Percentiles rank a stretch among this genome's conserved stretches.
Conservation (phyloP, 2,797 vertebrate genomes). For the Momotus momota region DNA sequence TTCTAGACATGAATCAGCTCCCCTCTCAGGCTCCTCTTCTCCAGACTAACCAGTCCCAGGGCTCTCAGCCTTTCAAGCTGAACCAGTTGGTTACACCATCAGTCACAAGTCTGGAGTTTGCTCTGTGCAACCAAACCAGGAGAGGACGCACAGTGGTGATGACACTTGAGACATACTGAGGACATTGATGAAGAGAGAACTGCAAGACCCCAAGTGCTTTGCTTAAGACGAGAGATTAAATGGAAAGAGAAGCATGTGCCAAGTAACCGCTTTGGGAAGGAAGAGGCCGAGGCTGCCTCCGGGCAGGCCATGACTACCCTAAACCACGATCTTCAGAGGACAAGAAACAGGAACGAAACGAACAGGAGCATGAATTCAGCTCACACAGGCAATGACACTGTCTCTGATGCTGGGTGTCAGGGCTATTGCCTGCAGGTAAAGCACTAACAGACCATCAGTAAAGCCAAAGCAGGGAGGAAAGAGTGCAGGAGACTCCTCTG, state of each 20-base stretch:
- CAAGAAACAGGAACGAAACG: not conserved
- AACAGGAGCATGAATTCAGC: not conserved
- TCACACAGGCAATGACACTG: rapidly evolving
- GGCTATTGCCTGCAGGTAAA: not conserved
- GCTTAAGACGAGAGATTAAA: not conserved
- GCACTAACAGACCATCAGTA: not conserved
- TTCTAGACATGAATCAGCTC: too few species aligned
- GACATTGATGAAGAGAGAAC: not conserved
- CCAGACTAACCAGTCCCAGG: too few species aligned
- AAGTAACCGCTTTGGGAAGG: not conserved
- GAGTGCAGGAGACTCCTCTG: not conserved
- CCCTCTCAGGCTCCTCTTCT: too few species aligned
- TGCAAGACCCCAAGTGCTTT: not conserved
- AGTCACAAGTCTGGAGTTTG: not conserved
- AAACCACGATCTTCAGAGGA: not conserved
- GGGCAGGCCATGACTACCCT: not conserved
- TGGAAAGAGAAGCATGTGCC: not conserved
- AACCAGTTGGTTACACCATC: not conserved
- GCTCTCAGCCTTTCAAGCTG: not conserved
- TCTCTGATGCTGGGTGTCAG: rapidly evolving
- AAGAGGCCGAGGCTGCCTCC: not conserved
- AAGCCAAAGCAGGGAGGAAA: not conserved
- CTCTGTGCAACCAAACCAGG: not conserved
- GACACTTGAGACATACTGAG: not conserved
- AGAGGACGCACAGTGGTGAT: not conserved